Conservation (phyloP, 2,888 invertebrate species). For the Thymelicus acteon region DNA sequence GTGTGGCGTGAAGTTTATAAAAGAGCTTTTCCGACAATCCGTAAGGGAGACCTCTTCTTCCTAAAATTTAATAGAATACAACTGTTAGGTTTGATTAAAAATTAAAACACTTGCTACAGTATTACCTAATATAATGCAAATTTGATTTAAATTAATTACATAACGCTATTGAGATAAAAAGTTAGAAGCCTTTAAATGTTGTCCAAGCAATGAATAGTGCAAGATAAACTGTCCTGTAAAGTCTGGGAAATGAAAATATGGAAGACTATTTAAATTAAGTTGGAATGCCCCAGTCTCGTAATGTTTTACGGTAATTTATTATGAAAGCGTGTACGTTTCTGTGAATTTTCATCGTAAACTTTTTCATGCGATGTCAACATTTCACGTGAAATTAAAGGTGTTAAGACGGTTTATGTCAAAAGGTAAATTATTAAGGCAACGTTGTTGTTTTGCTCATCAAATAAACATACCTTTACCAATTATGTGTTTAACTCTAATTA, state of each 20-base stretch:
- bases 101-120: too few species aligned
- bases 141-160: background rate
- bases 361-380: slow-evolving; percentile 7
- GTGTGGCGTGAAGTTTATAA: too few species aligned
- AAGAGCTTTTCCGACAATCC: too few species aligned
- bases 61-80: too few species aligned
- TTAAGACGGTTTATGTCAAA: slow-evolving; percentile 3
- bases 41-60: too few species aligned
- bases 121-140: too few species aligned
- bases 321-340: slow-evolving; percentile 18
- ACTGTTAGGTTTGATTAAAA: too few species aligned
- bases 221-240: background rate
- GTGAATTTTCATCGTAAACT: slow-evolving; percentile 5
- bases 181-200: background rate
- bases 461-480: too few species aligned
- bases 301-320: slow-evolving; percentile 29
- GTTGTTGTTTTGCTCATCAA: too few species aligned
- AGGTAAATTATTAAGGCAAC: background rate
- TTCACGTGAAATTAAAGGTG: background rate
- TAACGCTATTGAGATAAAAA: background rate
- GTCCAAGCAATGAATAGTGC: background rate
- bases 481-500: too few species aligned
- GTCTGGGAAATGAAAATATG: slow-evolving; percentile 1
- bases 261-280: slow-evolving; percentile 11
- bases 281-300: slow-evolving; percentile 14